Conservation (phyloP, 2,888 invertebrate species). For the Hymenopus coronatus region DNA sequence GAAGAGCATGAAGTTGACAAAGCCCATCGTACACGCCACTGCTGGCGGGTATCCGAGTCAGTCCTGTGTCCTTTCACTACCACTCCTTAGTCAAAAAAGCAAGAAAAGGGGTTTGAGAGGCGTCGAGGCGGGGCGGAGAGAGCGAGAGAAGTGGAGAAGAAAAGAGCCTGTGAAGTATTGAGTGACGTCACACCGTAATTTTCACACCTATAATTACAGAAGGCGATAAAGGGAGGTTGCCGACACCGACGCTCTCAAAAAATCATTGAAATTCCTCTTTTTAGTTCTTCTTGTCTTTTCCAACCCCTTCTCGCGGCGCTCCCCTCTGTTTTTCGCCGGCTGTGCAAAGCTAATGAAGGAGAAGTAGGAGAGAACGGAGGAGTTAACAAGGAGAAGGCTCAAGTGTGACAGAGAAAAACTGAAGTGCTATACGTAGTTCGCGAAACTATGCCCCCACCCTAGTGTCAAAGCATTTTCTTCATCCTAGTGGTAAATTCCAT, state of each 20-base stretch:
- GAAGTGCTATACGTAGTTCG: background rate
- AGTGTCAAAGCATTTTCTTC: background rate
- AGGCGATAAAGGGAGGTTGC: background rate
- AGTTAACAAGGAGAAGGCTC: background rate
- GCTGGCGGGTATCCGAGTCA: background rate
- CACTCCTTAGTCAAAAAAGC: background rate
- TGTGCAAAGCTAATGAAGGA: slow-evolving; percentile 20
- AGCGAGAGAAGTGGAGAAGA: background rate
- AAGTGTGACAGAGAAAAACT: background rate
- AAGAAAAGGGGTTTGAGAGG: background rate
- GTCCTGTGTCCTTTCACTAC: background rate
- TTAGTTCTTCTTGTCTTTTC: background rate
- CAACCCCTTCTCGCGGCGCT: background rate
- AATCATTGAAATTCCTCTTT: slow-evolving; percentile 11
- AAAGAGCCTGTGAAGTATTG: background rate
- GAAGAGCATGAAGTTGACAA: background rate
- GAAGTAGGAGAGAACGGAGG: background rate
- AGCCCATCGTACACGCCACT: background rate
- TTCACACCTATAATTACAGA: slow-evolving; percentile 17
- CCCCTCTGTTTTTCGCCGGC: background rate
- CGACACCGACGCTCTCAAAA: background rate
- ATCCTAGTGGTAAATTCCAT: background rate
- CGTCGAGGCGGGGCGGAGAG: background rate
- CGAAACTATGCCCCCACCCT: background rate
- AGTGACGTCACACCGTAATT: background rate